Base-by-base conservation (phyloP, 35 echinoderm and acorn worm genomes). In the Chiridota heheva region DNA sequence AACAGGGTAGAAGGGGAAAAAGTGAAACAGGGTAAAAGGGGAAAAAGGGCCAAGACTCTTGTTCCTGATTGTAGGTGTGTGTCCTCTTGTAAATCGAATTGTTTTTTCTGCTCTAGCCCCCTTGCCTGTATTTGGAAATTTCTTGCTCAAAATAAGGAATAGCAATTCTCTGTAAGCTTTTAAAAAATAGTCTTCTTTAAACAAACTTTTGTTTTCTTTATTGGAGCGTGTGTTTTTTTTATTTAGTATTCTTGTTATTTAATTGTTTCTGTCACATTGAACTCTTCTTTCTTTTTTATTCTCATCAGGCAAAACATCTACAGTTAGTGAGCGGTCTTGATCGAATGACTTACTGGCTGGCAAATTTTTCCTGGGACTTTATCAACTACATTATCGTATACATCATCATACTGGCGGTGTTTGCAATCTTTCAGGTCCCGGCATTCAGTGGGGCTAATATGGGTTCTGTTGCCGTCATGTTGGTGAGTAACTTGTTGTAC, bases 251-350 rank as follows among this genome's bases (percentile, higher is more conserved):
- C 48, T 22, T 53, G 22, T 53, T 10, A 13, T 53, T 53, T 53
- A 13, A 22, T 10, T 53, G 48, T 53, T 13, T 53, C 22, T 53
- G 10, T 53, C 48, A 53, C 48, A 13, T 53, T 22, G 22, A 13
- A 22, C 48, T 22, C 22, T 2, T 51, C 37, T 25, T 27, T 4
- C 12, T 28, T 46, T 49, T 73, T 73, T 43, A 24, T 13, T 48
- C 8, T 5, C 42, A 18, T 7, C 35, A 98, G 95, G 89, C 95
- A 30, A 98, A 98, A 49, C 95, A 98, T 73, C 79, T 98, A 5
- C 95, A 98, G 88, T 85, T 98, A 81, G 95, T 98, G 28, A 91
- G 95, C 82, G 95, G 95, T 24, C 48, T 98, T 47, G 95, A 98
- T 53, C 44, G 77, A 34, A 30, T 98, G 13, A 98, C 89, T 53